Base-by-base conservation (phyloP, 2,888 invertebrate species). In the Arenicola marina region DNA sequence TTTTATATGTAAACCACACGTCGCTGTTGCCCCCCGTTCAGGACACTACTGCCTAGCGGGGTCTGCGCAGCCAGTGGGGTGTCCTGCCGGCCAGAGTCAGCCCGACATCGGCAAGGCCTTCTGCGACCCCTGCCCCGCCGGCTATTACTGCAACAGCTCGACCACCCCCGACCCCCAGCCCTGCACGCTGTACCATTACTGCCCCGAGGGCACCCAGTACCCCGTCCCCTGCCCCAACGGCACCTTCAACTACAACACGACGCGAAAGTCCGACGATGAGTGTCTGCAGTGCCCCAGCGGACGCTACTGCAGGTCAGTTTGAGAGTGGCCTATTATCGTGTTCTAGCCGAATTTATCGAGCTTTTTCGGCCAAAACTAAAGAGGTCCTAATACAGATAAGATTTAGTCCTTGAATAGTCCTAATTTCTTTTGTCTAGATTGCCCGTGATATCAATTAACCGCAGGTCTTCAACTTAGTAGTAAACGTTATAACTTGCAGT, bases 251-350 rank as follows among this genome's bases (percentile, higher is more conserved):
- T 76, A 76, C 66, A 75, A 75, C 46, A 75, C 74, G 0, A 70
- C 70, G 3, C 71, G 78, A 4, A 67, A 75, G 63, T 46, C 68
- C 26, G 70, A 69, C 11, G 62, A 68, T 18, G 79, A 79, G 45
- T 81, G 81, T 69, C 70, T 75, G 29, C 76, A 78, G 0, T 81
- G 81, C 68, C 66, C 74, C 11, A 70, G 78, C 44, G 79, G 79
- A 11, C 69, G 69, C 24, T 81, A 71, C 67, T 81, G 81, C 72
- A 75, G 75, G 78, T 77, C 55, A 43, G 54, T 26, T 32, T n/a
- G n/a, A n/a, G n/a, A n/a, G n/a, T n/a, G n/a, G n/a, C n/a, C n/a
- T n/a, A n/a, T n/a, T n/a, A n/a, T n/a, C n/a, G n/a, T n/a, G n/a
- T n/a, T n/a, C n/a, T n/a, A n/a, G n/a, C n/a, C n/a, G n/a, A n/a